Conservation (phyloP, 92 coral and sea anemone genomes). For the Hydrozoanthus gracilis region DNA sequence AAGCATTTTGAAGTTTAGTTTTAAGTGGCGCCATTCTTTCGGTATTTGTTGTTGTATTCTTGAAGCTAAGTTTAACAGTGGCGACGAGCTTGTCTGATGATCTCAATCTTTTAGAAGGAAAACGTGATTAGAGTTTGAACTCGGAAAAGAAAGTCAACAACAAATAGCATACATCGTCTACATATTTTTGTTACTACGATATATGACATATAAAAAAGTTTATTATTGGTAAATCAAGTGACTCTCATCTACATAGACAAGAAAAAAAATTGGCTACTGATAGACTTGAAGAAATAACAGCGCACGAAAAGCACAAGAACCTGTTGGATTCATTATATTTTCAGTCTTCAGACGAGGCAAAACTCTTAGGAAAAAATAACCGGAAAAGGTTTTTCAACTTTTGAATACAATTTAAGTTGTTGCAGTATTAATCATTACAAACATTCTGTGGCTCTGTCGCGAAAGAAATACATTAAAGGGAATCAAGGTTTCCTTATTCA, state of each 20-base stretch:
- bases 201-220: neutral
- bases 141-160: neutral
- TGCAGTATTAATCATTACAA: no score
- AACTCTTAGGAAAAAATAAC: no score
- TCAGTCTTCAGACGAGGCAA: no score
- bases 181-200: neutral
- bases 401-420: no score
- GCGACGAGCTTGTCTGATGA: neutral
- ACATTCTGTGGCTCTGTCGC: neutral
- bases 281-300: no score
- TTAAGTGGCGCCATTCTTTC: conserved; percentile 11
- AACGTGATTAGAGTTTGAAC: neutral
- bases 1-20: neutral
- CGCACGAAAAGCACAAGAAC: no score
- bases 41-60: neutral
- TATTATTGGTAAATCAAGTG: no score
- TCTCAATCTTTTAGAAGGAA: conserved; percentile 13
- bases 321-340: no score
- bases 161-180: neutral
- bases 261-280: no score
- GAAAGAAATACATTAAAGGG: neutral
- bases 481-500: neutral
- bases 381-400: no score
- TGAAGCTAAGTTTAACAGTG: neutral
- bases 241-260: no score